phyloP scores from a whole-genome alignment of 2,888 invertebrate species.

The Seira musarum region DNA sequence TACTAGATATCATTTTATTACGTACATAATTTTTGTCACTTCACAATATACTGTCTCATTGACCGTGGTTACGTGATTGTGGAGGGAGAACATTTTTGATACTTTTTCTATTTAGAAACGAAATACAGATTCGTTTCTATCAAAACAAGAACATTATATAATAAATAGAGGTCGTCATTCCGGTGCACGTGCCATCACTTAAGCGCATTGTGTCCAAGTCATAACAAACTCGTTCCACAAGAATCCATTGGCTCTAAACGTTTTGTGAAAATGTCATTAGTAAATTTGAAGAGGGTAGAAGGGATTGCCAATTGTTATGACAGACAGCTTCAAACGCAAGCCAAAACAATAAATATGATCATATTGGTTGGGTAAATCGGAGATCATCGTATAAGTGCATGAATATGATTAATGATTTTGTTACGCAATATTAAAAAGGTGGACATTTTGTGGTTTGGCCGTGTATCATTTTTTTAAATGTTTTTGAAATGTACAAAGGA shows the following conservation, averaged over 20 bases:
- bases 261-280: constrained; percentile 34
- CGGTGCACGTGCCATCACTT: constrained; percentile 54
- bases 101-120: neutral
- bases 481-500: no score
- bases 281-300: constrained; percentile 28
- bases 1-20: no score
- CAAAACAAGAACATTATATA: neutral
- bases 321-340: neutral
- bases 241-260: neutral
- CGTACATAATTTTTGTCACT: no score
- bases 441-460: no score
- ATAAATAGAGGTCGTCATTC: no score
- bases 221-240: constrained; percentile 40
- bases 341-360: neutral
- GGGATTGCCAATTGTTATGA: neutral
- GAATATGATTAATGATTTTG: no score
- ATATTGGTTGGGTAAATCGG: neutral
- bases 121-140: neutral
- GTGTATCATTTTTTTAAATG: no score
- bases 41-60: no score
- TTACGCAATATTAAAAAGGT: no score
- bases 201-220: constrained; percentile 42
- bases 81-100: neutral
- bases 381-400: no score
- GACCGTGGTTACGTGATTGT: no score